Evolutionary conservation across 2,113 vertebrate genomes (phyloP).

Genomic region (Halcyon malimbica): DNA sequence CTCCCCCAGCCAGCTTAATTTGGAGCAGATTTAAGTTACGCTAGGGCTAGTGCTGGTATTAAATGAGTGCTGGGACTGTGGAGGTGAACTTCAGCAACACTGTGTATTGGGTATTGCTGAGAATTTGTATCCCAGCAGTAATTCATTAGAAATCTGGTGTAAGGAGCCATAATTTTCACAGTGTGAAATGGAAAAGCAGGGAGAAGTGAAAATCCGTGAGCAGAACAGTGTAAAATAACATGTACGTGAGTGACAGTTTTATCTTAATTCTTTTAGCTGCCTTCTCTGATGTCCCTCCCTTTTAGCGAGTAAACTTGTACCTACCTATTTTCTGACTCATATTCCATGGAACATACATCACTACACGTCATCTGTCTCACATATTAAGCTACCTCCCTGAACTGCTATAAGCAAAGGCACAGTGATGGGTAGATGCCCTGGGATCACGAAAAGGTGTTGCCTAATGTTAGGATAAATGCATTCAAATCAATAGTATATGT

Average conservation of each 20-base stretch:
- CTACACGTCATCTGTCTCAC: neutral
- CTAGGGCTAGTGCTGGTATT: neutral
- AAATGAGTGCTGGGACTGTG: neutral
- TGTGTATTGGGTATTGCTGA: neutral
- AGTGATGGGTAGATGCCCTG: neutral
- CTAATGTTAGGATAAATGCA: neutral
- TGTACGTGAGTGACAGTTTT: neutral
- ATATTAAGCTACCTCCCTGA: neutral
- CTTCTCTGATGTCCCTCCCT: neutral
- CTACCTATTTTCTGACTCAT: neutral
- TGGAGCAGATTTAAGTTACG: slow-evolving; percentile 15
- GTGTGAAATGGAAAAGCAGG: neutral
- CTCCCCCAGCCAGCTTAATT: neutral
- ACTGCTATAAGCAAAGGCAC: neutral
- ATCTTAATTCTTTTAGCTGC: neutral
- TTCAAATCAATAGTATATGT: neutral
- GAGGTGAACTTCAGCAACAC: neutral
- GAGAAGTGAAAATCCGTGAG: neutral
- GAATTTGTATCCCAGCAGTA: neutral
- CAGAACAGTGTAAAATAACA: neutral
- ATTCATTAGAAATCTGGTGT: neutral
- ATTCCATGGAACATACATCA: neutral
- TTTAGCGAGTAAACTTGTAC: neutral
- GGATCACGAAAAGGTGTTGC: neutral
- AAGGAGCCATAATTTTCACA: neutral